Base-by-base conservation (phyloP, 53 echinoderm and acorn worm genomes). In the Henricia sp. region DNA sequence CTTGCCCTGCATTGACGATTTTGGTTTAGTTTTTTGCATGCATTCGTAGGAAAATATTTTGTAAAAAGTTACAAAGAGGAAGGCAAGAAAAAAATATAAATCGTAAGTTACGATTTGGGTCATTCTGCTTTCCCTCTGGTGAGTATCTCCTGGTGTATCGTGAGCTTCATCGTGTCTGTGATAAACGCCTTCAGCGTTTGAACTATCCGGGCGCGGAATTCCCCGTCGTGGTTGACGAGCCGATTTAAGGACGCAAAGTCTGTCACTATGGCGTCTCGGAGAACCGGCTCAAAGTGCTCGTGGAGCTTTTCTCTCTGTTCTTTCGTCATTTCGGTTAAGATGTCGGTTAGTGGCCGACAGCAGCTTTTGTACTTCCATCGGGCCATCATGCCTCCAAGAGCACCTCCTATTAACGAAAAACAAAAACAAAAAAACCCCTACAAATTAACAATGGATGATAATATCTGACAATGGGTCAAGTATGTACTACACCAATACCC, bases 81-180 rank as follows among this genome's bases (percentile, higher is more conserved):
- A 37, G 2, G 1, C 23, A 16, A 37, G 13, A 41, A 37, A 2
- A 68, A 10, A 9, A 68, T 40, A 39, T n/a, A 38, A 41, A 46
- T 53, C 4, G 34, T 20, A 54, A 26, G 51, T 21, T 23, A 42
- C 28, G 4, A 30, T 23, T 29, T 32, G 24, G 30, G 82, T 85
- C 92, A 96, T 65, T 96, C 96, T 6, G 96, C 96, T 88, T 96
- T 96, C 5, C 96, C 96, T 21, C 96, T 66, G 21, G 91, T 89
- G 55, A 89, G 77, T 43, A 92, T 82, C 40, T 91, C 89, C 33
- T 91, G 90, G 29, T 68, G 37, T 25, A 96, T 33, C 21, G 46
- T 50, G 50, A 87, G 82, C 55, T 96, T 96, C 62, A 96, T 64
- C 33, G 72, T 90, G 42, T 93, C 93, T 24, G 85, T 89, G 68